Conservation (phyloP, 37 sponge, comb jelly and placozoan species). For the Haliclona indistincta region DNA sequence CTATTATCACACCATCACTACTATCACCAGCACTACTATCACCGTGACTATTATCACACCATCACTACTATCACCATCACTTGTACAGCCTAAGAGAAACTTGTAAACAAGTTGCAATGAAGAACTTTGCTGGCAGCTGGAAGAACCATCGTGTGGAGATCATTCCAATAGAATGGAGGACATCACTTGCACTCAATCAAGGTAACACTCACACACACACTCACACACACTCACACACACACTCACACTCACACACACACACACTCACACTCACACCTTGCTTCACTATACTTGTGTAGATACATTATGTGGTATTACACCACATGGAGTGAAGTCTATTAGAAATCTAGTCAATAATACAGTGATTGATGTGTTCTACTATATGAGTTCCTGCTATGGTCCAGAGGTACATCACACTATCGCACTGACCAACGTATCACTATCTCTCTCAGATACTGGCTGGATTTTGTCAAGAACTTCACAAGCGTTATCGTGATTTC, state of each 20-base stretch:
- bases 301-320: slow-evolving; percentile 59
- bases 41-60: slow-evolving; percentile 8
- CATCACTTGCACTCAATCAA: slow-evolving; percentile 71
- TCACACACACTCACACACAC: neutral
- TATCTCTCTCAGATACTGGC: slow-evolving; percentile 50
- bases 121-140: slow-evolving; percentile 63
- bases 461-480: slow-evolving; percentile 47
- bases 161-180: slow-evolving; percentile 88
- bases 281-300: slow-evolving; percentile 18
- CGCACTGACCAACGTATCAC: neutral
- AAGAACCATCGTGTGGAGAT: slow-evolving; percentile 73
- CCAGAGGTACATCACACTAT: slow-evolving; percentile 64
- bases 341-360: slow-evolving; percentile 71
- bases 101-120: slow-evolving; percentile 52
- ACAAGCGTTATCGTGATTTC: slow-evolving; percentile 64
- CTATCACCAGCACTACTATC: neutral
- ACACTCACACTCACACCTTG: neutral
- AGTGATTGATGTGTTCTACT: slow-evolving; percentile 79
- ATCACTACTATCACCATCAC: neutral
- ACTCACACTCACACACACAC: neutral
- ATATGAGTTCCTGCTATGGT: slow-evolving; percentile 79
- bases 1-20: neutral
- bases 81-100: slow-evolving; percentile 46
- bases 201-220: slow-evolving; percentile 14
- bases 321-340: slow-evolving; percentile 52